Evolutionary conservation across 2,888 invertebrate species (phyloP).

Genomic region (Andrena fulva): DNA sequence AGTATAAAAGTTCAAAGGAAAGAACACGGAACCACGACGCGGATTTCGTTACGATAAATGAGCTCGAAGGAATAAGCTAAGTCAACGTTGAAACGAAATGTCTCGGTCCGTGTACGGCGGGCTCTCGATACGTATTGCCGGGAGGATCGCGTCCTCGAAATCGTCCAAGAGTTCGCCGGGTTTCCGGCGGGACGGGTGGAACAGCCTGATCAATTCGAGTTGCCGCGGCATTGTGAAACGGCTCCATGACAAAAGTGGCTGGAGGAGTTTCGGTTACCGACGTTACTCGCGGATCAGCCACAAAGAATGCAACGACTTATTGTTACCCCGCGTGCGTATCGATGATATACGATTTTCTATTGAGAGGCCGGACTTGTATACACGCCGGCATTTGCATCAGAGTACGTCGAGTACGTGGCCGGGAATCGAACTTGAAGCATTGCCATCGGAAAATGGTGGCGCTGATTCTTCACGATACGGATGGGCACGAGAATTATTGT

Average conservation of each 20-base stretch:
- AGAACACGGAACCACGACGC: neutral
- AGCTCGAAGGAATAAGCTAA: no score
- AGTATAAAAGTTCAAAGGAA: neutral
- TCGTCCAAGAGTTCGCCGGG: conserved; percentile 7
- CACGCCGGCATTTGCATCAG: conserved; percentile 23
- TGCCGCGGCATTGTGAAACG: conserved; percentile 20
- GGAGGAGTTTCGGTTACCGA: conserved; percentile 33
- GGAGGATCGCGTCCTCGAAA: neutral
- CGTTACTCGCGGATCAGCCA: conserved; percentile 25
- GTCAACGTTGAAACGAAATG: conserved; percentile 18
- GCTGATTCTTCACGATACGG: neutral
- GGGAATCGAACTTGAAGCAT: conserved; percentile 29
- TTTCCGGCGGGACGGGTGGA: neutral
- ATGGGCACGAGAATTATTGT: neutral
- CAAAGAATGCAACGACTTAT: conserved; percentile 46
- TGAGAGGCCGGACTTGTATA: neutral
- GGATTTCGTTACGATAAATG: neutral
- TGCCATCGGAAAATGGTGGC: conserved; percentile 13
- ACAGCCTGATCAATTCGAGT: conserved; percentile 26
- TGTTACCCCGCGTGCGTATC: conserved; percentile 31
- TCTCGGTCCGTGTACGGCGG: neutral
- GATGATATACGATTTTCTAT: conserved; percentile 48
- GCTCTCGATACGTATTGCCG: conserved; percentile 7
- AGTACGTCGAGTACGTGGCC: conserved; percentile 1
- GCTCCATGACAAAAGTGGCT: conserved; percentile 32